Evolutionary conservation across 2,797 vertebrate species (phyloP).

Genomic region (Enteromius unitaeniatus): DNA sequence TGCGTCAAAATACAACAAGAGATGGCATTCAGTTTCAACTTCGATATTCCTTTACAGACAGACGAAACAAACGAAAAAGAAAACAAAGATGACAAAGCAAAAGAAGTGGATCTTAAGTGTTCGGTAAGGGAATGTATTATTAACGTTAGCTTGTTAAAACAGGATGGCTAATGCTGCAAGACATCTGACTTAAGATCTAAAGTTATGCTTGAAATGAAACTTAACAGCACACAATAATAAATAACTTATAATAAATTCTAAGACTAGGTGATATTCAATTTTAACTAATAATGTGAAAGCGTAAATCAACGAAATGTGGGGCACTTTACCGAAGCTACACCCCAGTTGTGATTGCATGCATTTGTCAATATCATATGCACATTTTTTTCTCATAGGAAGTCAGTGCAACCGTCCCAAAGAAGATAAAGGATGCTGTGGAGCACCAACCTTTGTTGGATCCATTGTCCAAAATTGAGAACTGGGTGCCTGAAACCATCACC

Average conservation of each 20-base stretch:
- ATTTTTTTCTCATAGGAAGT: constrained; percentile 29
- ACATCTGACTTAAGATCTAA: not conserved
- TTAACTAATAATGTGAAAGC: not conserved
- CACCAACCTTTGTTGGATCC: constrained; percentile 68
- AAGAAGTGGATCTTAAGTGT: constrained; percentile 63
- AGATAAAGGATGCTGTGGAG: constrained; percentile 74
- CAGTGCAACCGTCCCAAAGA: not conserved
- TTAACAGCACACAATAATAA: not conserved
- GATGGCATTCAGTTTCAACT: constrained; percentile 83
- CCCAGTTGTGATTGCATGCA: not conserved
- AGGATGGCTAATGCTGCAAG: not conserved
- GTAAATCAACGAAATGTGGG: not conserved
- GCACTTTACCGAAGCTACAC: not conserved
- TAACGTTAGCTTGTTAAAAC: not conserved
- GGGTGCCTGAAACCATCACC: constrained; percentile 75
- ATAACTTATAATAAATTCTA: not conserved
- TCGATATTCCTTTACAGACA: constrained; percentile 68
- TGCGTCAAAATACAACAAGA: no score
- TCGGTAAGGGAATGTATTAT: constrained; percentile 8
- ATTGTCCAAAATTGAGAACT: constrained; percentile 66
- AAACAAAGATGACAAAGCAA: constrained; percentile 45
- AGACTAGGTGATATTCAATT: not conserved
- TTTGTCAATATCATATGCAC: not conserved
- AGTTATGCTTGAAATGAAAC: not conserved
- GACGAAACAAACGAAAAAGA: constrained; percentile 34